phyloP scores from a whole-genome alignment of 2,113 vertebrate genomes.

The Nycticebus coucang region DNA sequence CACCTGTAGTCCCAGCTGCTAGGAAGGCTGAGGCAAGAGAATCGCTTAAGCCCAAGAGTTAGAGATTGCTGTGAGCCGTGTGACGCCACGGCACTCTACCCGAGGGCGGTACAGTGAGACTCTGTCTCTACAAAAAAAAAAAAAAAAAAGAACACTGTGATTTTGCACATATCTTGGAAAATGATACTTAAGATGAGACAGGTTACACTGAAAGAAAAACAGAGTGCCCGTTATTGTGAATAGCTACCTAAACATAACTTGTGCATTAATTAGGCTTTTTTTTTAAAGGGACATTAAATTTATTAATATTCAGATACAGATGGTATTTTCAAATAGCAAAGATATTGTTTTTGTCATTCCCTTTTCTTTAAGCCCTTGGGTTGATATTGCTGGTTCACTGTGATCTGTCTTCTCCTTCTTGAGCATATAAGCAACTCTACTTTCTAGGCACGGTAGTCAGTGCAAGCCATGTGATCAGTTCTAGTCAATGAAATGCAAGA shows the following conservation, averaged over 20 bases:
- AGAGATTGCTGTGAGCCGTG: too few relatives aligned
- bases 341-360: neutral
- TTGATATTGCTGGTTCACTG: neutral
- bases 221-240: neutral
- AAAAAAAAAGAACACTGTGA: neutral
- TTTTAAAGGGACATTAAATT: neutral
- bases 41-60: too few relatives aligned
- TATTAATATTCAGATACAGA: neutral
- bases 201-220: neutral
- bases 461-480: neutral
- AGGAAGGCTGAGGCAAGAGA: too few relatives aligned
- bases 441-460: neutral
- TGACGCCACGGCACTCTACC: too few relatives aligned
- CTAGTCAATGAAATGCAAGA: neutral
- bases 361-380: neutral
- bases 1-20: too few relatives aligned
- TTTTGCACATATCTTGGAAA: neutral
- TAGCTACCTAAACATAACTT: neutral
- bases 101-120: too few relatives aligned
- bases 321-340: neutral
- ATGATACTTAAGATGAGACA: neutral
- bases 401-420: neutral
- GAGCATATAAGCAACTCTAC: neutral
- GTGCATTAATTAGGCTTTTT: neutral
- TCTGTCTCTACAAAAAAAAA: too few relatives aligned